phyloP scores from a whole-genome alignment of 2,888 invertebrate genomes.

The Cyrtodaria siliqua region DNA sequence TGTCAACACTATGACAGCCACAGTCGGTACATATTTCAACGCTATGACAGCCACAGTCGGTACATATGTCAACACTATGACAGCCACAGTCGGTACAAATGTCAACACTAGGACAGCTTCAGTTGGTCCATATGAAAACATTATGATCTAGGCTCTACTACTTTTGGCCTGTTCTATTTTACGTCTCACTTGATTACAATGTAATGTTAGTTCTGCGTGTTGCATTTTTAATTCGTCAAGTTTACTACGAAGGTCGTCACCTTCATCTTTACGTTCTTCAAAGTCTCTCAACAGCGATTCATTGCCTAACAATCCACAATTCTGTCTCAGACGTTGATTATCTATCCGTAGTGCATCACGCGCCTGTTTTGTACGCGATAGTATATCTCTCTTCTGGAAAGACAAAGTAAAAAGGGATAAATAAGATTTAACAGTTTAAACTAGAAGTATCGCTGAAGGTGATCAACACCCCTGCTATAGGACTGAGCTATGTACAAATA shows the following conservation, averaged over 20 bases:
- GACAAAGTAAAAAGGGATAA: no score
- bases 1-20: no score
- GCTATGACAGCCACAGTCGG: no score
- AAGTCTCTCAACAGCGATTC: conserved; percentile 87
- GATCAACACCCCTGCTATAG: no score
- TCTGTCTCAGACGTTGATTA: conserved; percentile 86
- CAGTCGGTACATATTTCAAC: no score
- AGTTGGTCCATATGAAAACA: no score
- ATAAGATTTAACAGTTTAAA: no score
- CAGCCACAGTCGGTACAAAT: no score
- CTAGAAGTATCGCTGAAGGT: no score
- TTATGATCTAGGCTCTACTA: conserved; percentile 34
- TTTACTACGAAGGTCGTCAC: conserved; percentile 76
- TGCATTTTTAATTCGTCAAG: conserved; percentile 82
- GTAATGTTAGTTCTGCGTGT: conserved; percentile 84
- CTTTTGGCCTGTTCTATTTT: conserved; percentile 84
- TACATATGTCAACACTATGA: no score
- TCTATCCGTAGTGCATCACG: conserved; percentile 86
- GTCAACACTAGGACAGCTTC: no score
- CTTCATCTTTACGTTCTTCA: conserved; percentile 86
- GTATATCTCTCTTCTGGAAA: conserved; percentile 84
- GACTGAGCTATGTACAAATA: no score
- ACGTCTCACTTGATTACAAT: conserved; percentile 82
- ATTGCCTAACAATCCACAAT: conserved; percentile 87
- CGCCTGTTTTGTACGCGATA: conserved; percentile 85